Evolutionary conservation across 2,797 vertebrate genomes (phyloP), one percentile per base, ranked within the genome.

Genomic region (Hypotaenidia okinawae): DNA sequence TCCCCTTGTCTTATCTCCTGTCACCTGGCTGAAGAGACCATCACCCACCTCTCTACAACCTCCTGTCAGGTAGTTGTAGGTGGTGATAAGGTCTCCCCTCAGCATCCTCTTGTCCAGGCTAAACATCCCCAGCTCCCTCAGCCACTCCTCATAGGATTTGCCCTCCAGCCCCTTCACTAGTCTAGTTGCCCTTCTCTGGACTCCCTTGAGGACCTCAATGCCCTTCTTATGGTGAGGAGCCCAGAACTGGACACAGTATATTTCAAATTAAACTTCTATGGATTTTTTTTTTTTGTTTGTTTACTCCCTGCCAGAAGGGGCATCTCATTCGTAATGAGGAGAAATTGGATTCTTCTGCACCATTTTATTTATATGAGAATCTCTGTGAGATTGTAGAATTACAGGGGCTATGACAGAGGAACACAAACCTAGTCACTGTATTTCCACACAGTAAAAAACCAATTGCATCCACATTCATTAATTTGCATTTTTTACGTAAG

Each of bases 381-480:
- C 10, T 73, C 30, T 49, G 18, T 9, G 16, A 67, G 28, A 11
- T 6, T 86, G 27, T 59, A 87, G 39, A n/a, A 82, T 49, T 80
- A 79, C 22, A 75, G 27, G 6, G 16, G 13, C 19, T 76, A 21
- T 41, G 52, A 58, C 2, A 79, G 52, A 70, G 52, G 52, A 37
- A 92, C 16, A 49, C 74, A 93, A 33, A 87, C 22, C 23, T 82
- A 37, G 37, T 87, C 37, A 68, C 68, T 78, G 18, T 74, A 57
- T 41, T 78, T 45, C 24, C 37, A 64, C 1, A 6, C 13, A 87
- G 25, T 49, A 68, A 93, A 95, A 90, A 94, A 72, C 7, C 5
- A 4, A 62, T 47, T 84, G 73, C 16, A 93, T 94, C 63, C 45
- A 93, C 95, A 93, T 93, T 93, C 83, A 88, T 88, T 84, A 81